Evolutionary conservation across 2,113 vertebrate species (phyloP).

Genomic region (Thunnus thynnus): DNA sequence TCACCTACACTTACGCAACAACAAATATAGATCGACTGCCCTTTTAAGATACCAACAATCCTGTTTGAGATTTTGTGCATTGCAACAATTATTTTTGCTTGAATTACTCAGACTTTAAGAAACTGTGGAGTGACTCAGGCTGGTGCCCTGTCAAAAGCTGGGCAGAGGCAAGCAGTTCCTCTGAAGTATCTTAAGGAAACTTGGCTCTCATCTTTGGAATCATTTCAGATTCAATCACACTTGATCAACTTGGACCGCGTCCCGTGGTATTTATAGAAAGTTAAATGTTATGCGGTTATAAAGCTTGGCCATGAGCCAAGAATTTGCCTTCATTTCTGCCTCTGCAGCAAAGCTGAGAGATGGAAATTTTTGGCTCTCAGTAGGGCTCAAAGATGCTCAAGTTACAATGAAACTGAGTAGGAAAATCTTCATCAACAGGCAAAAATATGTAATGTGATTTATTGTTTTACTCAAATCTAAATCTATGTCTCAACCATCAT

Average conservation of each 20-base stretch:
- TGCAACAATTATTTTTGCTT: conserved; percentile 26
- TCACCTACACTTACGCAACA: background rate
- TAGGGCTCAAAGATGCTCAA: conserved; percentile 18
- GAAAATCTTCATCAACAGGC: conserved; percentile 3
- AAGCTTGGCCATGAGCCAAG: conserved; percentile 72
- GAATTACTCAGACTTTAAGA: conserved; percentile 28
- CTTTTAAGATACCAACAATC: conserved; percentile 7
- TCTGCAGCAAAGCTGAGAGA: conserved; percentile 80
- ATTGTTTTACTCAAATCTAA: conserved; percentile 9
- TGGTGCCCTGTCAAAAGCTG: conserved; percentile 54
- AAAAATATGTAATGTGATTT: background rate
- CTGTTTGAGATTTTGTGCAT: conserved; percentile 2
- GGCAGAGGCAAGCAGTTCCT: conserved; percentile 65
- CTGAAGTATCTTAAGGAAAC: conserved; percentile 79
- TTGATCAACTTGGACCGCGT: conserved; percentile 82
- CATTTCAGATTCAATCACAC: conserved; percentile 83
- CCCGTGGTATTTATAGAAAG: conserved; percentile 85
- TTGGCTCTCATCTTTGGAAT: conserved; percentile 76
- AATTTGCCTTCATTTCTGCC: conserved; percentile 78
- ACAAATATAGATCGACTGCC: background rate
- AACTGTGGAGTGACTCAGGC: conserved; percentile 69
- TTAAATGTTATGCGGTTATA: conserved; percentile 83
- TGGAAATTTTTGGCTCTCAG: conserved; percentile 53
- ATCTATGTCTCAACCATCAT: background rate
- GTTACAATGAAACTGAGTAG: conserved; percentile 22